A percentile compares a stretch with the other conserved stretches of the same genome.
phyloP scores from a whole-genome alignment of 2,113 vertebrate species.

The Tretioscincus oriximinensis region DNA sequence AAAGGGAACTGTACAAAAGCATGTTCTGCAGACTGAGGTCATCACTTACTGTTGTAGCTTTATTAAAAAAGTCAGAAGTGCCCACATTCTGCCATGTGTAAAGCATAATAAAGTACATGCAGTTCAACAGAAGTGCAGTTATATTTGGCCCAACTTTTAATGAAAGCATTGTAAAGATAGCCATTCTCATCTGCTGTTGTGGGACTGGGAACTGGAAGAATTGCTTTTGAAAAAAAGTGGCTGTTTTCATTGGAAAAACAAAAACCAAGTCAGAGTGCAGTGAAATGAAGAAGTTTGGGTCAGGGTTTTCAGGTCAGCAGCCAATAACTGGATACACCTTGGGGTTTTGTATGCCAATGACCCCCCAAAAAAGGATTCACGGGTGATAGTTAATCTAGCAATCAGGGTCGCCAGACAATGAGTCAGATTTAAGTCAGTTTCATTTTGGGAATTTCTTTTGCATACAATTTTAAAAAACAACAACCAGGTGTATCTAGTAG shows the following conservation, averaged over 20 bases:
- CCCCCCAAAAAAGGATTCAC: too few relatives aligned
- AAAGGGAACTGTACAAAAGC: conserved; percentile 50
- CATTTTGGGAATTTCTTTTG: too few relatives aligned
- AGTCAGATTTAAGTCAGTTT: too few relatives aligned
- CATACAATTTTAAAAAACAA: too few relatives aligned
- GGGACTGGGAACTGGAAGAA: neutral
- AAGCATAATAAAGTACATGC: neutral
- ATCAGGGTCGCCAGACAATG: too few relatives aligned
- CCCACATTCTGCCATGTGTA: neutral
- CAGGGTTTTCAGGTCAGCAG: too few relatives aligned
- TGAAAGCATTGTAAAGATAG: neutral
- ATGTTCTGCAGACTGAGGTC: neutral
- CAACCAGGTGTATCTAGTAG: too few relatives aligned
- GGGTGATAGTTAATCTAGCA: too few relatives aligned
- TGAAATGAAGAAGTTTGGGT: neutral
- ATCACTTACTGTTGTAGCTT: neutral
- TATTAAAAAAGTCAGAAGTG: conserved; percentile 41
- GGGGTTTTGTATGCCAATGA: too few relatives aligned
- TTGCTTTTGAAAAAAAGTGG: conserved; percentile 34
- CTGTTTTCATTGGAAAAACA: conserved; percentile 35
- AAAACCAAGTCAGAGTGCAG: neutral
- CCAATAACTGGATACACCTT: too few relatives aligned
- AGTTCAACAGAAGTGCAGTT: neutral
- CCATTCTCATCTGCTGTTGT: neutral
- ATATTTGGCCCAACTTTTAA: neutral